A percentile compares a stretch with the other conserved stretches of the same genome.
Evolutionary conservation across 2,113 vertebrate genomes (phyloP).

Genomic region (Phrynocephalus versicolor): DNA sequence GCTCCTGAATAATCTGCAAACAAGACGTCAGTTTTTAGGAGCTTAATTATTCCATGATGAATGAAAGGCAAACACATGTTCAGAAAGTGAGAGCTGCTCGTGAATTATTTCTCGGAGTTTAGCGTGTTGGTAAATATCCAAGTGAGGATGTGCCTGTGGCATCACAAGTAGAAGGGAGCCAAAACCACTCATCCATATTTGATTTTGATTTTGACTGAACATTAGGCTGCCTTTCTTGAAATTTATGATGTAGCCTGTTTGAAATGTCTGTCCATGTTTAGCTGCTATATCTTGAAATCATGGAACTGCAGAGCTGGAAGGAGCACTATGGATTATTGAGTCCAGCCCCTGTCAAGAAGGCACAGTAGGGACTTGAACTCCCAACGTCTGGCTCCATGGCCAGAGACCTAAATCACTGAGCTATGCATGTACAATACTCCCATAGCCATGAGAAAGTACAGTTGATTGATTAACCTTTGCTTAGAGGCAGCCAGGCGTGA

Average conservation of each 20-base stretch:
- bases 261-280: neutral
- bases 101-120: constrained; percentile 19
- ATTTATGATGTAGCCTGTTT: neutral
- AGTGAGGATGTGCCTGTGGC: neutral
- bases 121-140: neutral
- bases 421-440: neutral
- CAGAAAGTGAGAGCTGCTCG: neutral
- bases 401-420: neutral
- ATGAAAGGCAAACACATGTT: constrained; percentile 30
- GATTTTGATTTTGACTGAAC: neutral
- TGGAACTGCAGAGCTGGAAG: too few relatives aligned
- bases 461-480: neutral
- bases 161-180: neutral
- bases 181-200: neutral
- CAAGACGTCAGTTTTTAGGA: constrained; percentile 12
- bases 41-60: constrained; percentile 21
- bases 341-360: too few relatives aligned
- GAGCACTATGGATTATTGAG: too few relatives aligned
- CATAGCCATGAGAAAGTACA: too few relatives aligned
- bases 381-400: too few relatives aligned
- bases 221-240: neutral
- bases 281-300: neutral
- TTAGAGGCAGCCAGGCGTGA: too few relatives aligned
- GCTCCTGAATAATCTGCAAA: constrained; percentile 30
- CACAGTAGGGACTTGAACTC: too few relatives aligned